A percentile compares a stretch with the other conserved stretches of the same genome.
phyloP scores from a whole-genome alignment of 2,113 vertebrate genomes.

The Isichthys henryi region DNA sequence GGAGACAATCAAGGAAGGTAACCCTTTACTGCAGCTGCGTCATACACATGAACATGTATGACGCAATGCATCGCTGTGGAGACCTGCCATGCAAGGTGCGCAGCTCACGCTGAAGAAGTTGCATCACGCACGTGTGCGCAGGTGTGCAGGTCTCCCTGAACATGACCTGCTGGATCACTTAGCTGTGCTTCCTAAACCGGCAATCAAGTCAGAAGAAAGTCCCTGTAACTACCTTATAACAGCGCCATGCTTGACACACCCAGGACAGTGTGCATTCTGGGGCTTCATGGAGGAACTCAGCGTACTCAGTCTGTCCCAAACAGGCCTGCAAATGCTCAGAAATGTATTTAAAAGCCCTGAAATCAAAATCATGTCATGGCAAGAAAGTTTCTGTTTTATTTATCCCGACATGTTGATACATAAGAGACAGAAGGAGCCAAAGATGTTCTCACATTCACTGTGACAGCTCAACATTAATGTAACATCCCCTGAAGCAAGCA shows the following conservation, averaged over 20 bases:
- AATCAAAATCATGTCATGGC: background rate
- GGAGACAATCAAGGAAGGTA: constrained; percentile 3
- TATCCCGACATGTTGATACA: background rate
- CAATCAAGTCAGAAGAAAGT: background rate
- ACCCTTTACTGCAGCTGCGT: background rate
- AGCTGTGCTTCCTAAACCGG: background rate
- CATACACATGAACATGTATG: background rate
- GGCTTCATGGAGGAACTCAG: background rate
- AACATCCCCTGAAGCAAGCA: background rate
- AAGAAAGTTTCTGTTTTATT: background rate
- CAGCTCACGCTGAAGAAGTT: background rate
- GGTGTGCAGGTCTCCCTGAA: background rate
- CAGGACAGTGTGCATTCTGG: background rate
- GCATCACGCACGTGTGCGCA: background rate
- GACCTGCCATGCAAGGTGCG: background rate
- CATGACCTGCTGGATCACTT: background rate
- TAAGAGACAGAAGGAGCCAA: background rate
- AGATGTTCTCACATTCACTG: background rate
- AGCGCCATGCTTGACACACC: background rate
- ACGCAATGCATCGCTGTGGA: background rate
- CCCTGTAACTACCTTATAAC: background rate
- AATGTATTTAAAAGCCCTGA: background rate
- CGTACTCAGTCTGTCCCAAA: background rate
- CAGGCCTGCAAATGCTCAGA: background rate
- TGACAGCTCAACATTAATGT: background rate